phyloP scores from a whole-genome alignment of 2,113 vertebrate species.

The Erinaceus europaeus region DNA sequence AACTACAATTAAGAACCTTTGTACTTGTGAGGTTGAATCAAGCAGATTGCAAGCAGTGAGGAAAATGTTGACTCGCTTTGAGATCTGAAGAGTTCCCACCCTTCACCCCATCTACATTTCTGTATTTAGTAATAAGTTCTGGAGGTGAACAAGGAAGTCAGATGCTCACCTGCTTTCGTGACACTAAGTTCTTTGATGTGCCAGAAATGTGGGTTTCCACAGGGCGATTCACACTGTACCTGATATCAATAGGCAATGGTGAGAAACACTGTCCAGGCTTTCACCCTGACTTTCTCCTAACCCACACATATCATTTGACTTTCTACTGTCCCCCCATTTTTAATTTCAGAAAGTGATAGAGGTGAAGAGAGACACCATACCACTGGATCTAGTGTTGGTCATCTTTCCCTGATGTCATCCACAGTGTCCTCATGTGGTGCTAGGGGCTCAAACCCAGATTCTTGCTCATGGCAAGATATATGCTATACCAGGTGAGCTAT shows the following conservation, averaged over 20 bases:
- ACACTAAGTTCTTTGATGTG: constrained; percentile 86
- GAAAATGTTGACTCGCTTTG: neutral
- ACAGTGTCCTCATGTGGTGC: no score
- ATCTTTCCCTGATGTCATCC: no score
- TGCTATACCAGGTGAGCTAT: no score
- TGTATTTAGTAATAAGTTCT: neutral
- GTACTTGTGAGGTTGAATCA: neutral
- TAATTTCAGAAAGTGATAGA: no score
- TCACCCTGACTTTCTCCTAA: neutral
- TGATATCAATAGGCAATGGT: constrained; percentile 59
- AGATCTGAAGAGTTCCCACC: neutral
- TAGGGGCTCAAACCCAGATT: no score
- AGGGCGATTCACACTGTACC: constrained; percentile 93
- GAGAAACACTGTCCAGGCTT: neutral
- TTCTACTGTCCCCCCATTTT: no score
- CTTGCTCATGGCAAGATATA: no score
- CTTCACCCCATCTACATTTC: neutral
- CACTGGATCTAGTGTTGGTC: no score
- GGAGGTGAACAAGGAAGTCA: neutral
- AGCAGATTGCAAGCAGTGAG: neutral
- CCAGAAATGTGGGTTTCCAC: constrained; percentile 93
- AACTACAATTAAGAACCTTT: constrained; percentile 57
- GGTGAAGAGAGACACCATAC: no score
- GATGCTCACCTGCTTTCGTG: constrained; percentile 87
- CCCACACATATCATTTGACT: no score